phyloP scores from a whole-genome alignment of 2,113 vertebrate species.

The Scolopax mira region DNA sequence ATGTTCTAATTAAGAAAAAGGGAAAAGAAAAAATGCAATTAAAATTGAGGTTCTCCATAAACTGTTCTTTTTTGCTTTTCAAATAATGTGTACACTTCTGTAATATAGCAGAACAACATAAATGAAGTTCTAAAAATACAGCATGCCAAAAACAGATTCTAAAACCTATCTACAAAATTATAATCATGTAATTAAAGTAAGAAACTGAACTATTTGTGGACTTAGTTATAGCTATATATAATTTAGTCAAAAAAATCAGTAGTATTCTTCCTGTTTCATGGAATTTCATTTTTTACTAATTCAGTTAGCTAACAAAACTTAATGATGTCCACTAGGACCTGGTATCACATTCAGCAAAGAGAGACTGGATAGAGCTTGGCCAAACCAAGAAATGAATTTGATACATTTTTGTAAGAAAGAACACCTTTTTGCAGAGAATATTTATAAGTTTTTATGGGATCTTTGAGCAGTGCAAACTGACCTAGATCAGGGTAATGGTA shows the following conservation, averaged over 20 bases:
- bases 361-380: background rate
- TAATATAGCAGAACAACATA: background rate
- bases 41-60: conserved; percentile 1
- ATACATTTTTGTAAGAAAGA: background rate
- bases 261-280: background rate
- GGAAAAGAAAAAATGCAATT: background rate
- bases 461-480: background rate
- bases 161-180: background rate
- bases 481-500: background rate
- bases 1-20: background rate
- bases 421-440: background rate
- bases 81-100: background rate
- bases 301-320: background rate
- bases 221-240: background rate
- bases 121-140: conserved; percentile 6
- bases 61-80: background rate
- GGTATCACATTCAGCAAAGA: background rate
- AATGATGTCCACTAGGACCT: background rate
- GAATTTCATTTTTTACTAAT: background rate
- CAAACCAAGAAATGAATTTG: background rate
- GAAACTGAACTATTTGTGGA: background rate
- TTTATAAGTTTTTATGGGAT: background rate
- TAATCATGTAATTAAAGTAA: conserved; percentile 20
- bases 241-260: background rate
- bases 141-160: background rate